These are phyloP conservation scores for Cheirogaleus medius DNA, from an alignment of 2,113 vertebrate species.

Conservation along the genomic window DNA sequence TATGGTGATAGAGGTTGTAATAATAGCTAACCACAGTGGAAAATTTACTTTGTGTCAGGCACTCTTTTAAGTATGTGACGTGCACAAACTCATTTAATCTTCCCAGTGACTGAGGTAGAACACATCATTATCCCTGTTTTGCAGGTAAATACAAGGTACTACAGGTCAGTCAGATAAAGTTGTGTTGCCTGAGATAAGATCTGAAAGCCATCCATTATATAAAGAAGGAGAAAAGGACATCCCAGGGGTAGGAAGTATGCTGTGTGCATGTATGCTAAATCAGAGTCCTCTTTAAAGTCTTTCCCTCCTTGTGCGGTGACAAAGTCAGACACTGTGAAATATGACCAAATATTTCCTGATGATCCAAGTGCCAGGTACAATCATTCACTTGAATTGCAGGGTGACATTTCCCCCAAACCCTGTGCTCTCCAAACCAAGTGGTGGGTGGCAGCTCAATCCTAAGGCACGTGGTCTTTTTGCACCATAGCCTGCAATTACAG, in stretches of 20 bases:
- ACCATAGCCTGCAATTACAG: slow-evolving; percentile 58
- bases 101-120: slow-evolving; percentile 1
- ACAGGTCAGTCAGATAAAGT: not conserved
- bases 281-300: slow-evolving; percentile 26
- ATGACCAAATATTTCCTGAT: slow-evolving; percentile 58
- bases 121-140: not conserved
- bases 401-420: slow-evolving; percentile 68
- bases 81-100: not conserved
- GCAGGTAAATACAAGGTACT: not conserved
- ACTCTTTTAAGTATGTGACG: not conserved
- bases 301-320: slow-evolving; percentile 45
- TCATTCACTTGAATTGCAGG: slow-evolving; percentile 69
- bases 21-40: not conserved
- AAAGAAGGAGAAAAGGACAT: slow-evolving; percentile 24
- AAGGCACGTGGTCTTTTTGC: slow-evolving; percentile 11
- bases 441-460: not conserved
- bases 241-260: not conserved
- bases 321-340: slow-evolving; percentile 61
- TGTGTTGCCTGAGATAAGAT: not conserved
- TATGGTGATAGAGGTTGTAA: not conserved
- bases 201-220: not conserved
- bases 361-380: slow-evolving; percentile 59
- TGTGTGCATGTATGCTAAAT: not conserved
- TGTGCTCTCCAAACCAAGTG: slow-evolving; percentile 32
- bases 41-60: not conserved